Evolutionary conservation across 2,888 invertebrate species (phyloP).

Genomic region (Lobophora halterata): DNA sequence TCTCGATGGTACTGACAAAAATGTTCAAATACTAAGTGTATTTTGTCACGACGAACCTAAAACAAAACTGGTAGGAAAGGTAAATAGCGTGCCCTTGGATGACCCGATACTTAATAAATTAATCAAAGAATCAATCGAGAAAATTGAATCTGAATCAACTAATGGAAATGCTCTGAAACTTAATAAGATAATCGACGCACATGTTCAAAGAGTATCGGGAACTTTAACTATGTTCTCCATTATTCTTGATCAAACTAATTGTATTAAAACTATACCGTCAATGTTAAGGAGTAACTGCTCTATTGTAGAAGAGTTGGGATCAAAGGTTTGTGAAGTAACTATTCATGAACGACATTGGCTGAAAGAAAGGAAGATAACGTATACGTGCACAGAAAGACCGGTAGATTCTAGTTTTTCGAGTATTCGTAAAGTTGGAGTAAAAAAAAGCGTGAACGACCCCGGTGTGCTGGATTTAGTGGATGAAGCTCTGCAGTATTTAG

Average conservation of each 20-base stretch:
- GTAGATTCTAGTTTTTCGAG: constrained; percentile 45
- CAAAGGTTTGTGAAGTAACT: constrained; percentile 55
- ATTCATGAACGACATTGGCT: constrained; percentile 48
- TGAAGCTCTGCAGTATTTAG: constrained; percentile 61
- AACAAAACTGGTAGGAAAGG: constrained; percentile 34
- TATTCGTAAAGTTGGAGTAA: constrained; percentile 24
- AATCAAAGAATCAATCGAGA: constrained; percentile 43
- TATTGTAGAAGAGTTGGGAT: constrained; percentile 43
- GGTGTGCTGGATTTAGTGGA: constrained; percentile 51
- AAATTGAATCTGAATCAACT: constrained; percentile 53
- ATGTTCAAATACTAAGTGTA: constrained; percentile 69
- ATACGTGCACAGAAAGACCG: constrained; percentile 50
- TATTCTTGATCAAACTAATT: constrained; percentile 50
- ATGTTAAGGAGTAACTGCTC: constrained; percentile 48
- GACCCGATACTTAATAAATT: constrained; percentile 50
- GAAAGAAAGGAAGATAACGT: constrained; percentile 49
- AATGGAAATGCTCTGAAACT: constrained; percentile 46
- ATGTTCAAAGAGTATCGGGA: constrained; percentile 47
- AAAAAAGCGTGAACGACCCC: constrained; percentile 40
- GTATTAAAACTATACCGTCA: constrained; percentile 45
- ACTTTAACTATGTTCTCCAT: constrained; percentile 53
- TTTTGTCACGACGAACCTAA: constrained; percentile 67
- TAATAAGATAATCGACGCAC: constrained; percentile 50
- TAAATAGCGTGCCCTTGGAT: constrained; percentile 40
- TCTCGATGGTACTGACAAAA: constrained; percentile 60